Base-by-base conservation (phyloP, 2,113 vertebrate genomes). In the Sakesphorus luctuosus region DNA sequence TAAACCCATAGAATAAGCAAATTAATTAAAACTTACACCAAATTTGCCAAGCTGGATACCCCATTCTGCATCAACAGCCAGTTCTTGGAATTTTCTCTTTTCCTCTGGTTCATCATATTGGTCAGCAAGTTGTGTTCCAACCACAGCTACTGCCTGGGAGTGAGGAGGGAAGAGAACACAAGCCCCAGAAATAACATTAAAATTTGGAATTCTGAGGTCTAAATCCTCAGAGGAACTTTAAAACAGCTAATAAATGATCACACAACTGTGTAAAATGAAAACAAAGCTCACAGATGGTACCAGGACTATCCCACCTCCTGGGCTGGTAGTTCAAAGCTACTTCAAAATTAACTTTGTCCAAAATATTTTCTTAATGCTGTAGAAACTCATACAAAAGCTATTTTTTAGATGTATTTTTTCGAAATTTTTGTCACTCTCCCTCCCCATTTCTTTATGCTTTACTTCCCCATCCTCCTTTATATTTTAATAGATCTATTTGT, bases 21-120 rank as follows among this genome's bases (percentile, higher is more conserved):
- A 61, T 3, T 18, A 52, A 24, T 47, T 19, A 29, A 36, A 49
- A 97, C 98, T 96, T 75, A 99, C 99, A 82, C 98, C 99, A 66
- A 99, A 92, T 97, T 98, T 98, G 23, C 98, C 87, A 8, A 99
- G 99, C 63, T 98, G 98, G 90, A 99, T 98, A 11, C 99, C 99
- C 99, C 99, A 99, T 84, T 98, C 98, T 35, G 99, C 98, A 82
- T 99, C 99, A 25, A 97, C 98, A 84, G 98, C 98, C 72, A 99
- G 76, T 3, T 98, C 98, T 44, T 97, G 97, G 95, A 99, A 99
- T 91, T 98, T 99, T 49, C 88, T 81, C 15, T 93, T 97, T 80
- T 98, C 98, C 79, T 98, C 97, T 40, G 73, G 61, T 74, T 99
- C 98, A 7, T 96, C 82, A 87, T 97, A 98, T 79, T 98, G 95